phyloP scores from a whole-genome alignment of 2,113 vertebrate species.

The Nyctereutes procyonoides region DNA sequence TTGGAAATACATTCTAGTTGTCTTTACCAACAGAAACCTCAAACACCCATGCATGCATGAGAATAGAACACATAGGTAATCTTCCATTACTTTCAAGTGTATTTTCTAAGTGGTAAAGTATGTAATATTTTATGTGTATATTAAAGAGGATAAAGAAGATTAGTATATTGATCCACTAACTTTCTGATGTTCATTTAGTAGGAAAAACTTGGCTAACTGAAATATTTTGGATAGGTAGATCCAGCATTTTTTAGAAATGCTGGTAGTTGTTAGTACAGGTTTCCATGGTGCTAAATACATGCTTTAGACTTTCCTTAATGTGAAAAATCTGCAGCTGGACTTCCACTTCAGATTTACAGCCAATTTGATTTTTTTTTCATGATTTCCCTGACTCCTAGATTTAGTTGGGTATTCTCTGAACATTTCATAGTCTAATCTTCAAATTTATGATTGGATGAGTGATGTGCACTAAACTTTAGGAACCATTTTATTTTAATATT shows the following conservation, averaged over 20 bases:
- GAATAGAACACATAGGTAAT: conserved; percentile 4
- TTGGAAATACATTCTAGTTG: neutral
- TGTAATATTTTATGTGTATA: neutral
- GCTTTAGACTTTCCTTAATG: conserved; percentile 53
- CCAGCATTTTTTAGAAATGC: conserved; percentile 44
- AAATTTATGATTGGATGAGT: conserved; percentile 2
- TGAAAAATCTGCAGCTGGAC: conserved; percentile 51
- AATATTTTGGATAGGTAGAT: conserved; percentile 10
- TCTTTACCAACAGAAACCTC: conserved; percentile 20
- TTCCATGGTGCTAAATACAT: conserved; percentile 50
- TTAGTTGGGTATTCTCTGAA: conserved; percentile 28
- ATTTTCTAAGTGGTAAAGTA: neutral
- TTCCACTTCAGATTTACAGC: conserved; percentile 52
- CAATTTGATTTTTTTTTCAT: conserved; percentile 14
- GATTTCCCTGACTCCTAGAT: neutral
- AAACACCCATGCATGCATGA: neutral
- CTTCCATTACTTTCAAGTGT: conserved; percentile 9
- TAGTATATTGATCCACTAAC: neutral
- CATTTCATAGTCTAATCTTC: conserved; percentile 17
- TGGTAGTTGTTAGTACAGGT: neutral
- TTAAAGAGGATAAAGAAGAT: conserved; percentile 27
- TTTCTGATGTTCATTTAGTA: conserved; percentile 19
- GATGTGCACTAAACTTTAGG: neutral
- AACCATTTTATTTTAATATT: conserved; percentile 44
- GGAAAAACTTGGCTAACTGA: conserved; percentile 12